These are phyloP conservation scores for Meleagris gallopavo DNA, from an alignment of 2,113 vertebrate genomes.

Conservation along the genomic window DNA sequence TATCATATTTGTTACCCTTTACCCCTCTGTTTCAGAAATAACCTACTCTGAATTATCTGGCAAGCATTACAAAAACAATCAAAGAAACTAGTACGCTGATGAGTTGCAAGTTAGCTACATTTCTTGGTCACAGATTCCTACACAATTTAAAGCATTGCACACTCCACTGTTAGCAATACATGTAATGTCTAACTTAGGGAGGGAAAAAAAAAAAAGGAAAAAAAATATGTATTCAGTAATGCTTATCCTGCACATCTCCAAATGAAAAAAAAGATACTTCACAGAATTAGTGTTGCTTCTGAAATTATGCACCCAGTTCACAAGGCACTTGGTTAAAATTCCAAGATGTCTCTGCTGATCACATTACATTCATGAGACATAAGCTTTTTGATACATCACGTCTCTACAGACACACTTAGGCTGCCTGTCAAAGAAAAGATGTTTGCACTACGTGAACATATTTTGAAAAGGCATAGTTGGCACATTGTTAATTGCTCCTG, in stretches of 20 bases:
- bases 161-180: not conserved
- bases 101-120: not conserved
- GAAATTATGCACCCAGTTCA: not conserved
- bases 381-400: not conserved
- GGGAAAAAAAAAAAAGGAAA: not conserved
- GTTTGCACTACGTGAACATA: not conserved
- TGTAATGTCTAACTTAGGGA: not conserved
- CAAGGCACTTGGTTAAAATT: not conserved
- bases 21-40: not conserved
- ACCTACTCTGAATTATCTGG: not conserved
- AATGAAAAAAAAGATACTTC: not conserved
- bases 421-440: not conserved
- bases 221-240: not conserved
- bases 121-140: not conserved
- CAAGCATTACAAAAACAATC: not conserved
- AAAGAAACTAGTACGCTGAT: not conserved
- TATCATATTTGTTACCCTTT: not conserved
- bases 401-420: not conserved
- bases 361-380: not conserved
- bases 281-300: not conserved
- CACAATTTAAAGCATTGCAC: not conserved
- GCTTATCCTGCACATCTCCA: not conserved
- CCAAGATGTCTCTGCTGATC: not conserved
- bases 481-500: not conserved
- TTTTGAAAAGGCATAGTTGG: not conserved